Conservation (phyloP, 53 echinoderm and acorn worm genomes). For the Astropecten irregularis region DNA sequence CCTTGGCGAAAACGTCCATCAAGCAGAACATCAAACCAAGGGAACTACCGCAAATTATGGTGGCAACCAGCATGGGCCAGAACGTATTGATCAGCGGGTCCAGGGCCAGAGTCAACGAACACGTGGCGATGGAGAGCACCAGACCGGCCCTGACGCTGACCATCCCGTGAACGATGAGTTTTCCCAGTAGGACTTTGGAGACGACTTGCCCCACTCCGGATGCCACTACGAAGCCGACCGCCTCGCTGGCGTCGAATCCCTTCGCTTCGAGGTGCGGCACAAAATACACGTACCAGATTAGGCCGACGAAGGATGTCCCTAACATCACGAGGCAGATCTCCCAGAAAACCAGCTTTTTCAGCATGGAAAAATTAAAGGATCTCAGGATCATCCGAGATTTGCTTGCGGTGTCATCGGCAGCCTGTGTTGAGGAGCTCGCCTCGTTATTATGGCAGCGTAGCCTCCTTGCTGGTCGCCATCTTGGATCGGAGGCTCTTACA, state of each 20-base stretch:
- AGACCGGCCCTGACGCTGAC: not conserved
- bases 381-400: not conserved
- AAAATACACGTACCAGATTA: not conserved
- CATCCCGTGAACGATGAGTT: not conserved
- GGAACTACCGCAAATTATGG: not conserved
- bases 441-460: too few species aligned
- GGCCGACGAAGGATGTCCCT: not conserved
- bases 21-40: conserved; percentile 4
- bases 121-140: not conserved
- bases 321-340: not conserved
- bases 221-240: not conserved
- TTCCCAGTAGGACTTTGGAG: not conserved
- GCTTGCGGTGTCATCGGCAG: too few species aligned
- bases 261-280: not conserved
- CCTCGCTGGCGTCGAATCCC: not conserved
- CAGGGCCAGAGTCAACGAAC: not conserved
- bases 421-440: too few species aligned
- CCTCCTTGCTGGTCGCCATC: not conserved
- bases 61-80: conserved; percentile 4
- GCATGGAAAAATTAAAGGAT: not conserved
- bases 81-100: not conserved
- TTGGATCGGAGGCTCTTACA: not conserved
- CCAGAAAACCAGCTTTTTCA: not conserved
- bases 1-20: conserved; percentile 18
- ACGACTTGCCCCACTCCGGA: not conserved